Percentiles rank a stretch among this genome's conserved stretches.
Conservation (phyloP, 2,113 vertebrate species). For the Anguilla rostrata region DNA sequence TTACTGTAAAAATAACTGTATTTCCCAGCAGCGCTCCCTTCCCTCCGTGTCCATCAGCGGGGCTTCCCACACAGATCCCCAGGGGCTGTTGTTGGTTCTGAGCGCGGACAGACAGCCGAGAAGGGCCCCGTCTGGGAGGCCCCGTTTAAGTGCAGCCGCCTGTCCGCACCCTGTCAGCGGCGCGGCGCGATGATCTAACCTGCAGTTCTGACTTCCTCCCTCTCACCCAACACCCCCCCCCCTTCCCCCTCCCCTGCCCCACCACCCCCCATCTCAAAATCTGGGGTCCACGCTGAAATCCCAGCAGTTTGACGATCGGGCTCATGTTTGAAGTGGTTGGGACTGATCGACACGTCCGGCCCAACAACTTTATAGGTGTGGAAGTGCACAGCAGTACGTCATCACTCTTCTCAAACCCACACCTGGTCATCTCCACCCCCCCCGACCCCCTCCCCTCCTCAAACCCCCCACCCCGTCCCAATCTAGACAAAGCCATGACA, state of each 20-base stretch:
- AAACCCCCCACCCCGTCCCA: not conserved
- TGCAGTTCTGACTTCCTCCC: not conserved
- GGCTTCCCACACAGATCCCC: not conserved
- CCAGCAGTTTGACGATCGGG: not conserved
- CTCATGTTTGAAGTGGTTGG: conserved; percentile 5
- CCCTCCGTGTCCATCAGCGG: not conserved
- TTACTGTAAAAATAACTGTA: not conserved
- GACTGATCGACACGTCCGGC: not conserved
- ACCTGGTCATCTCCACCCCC: conserved; percentile 17
- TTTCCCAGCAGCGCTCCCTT: not conserved
- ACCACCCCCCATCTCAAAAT: not conserved
- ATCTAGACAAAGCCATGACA: not conserved
- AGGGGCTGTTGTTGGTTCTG: not conserved
- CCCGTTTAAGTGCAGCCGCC: not conserved
- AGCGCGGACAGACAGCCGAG: not conserved
- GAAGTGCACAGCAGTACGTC: not conserved
- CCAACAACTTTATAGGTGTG: not conserved
- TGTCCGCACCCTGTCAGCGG: conserved; percentile 36
- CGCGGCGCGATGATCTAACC: conserved; percentile 10
- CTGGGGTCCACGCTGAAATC: not conserved
- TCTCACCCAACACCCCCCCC: not conserved
- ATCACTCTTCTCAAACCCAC: conserved; percentile 21
- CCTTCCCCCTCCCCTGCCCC: not conserved
- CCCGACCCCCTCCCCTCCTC: not conserved
- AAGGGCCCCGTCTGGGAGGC: not conserved